Evolutionary conservation across 2,797 vertebrate genomes (phyloP).

Genomic region (Tauraco hartlaubi): DNA sequence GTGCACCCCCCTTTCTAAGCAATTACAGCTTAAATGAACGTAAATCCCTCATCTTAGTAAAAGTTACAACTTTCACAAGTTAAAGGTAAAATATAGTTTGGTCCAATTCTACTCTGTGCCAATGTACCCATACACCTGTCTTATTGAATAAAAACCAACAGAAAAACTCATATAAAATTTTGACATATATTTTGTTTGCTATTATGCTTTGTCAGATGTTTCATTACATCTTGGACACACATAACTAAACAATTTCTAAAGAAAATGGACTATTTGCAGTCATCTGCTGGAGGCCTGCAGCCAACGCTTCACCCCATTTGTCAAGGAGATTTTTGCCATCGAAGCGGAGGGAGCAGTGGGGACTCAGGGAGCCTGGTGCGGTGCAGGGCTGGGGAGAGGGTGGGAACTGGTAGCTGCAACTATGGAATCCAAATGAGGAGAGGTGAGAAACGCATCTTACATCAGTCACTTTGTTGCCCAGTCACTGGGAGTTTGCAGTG

Average conservation of each 20-base stretch:
- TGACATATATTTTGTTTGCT: neutral
- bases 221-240: neutral
- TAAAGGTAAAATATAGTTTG: neutral
- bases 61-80: neutral
- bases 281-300: neutral
- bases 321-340: neutral
- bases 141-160: neutral
- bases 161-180: neutral
- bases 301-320: neutral
- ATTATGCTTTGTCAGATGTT: neutral
- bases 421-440: neutral
- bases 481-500: neutral
- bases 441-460: neutral
- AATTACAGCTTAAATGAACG: neutral
- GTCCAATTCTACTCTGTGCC: neutral
- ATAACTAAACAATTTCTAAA: conserved; percentile 14
- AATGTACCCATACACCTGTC: neutral
- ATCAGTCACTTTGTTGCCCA: neutral
- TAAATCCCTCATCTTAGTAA: neutral
- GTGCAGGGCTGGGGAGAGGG: neutral
- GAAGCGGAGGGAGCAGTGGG: neutral
- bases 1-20: neutral
- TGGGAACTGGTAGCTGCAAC: neutral
- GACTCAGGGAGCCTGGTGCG: neutral
- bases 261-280: neutral